Evolutionary conservation across 2,113 vertebrate species (phyloP).

Genomic region (Colinus virginianus): DNA sequence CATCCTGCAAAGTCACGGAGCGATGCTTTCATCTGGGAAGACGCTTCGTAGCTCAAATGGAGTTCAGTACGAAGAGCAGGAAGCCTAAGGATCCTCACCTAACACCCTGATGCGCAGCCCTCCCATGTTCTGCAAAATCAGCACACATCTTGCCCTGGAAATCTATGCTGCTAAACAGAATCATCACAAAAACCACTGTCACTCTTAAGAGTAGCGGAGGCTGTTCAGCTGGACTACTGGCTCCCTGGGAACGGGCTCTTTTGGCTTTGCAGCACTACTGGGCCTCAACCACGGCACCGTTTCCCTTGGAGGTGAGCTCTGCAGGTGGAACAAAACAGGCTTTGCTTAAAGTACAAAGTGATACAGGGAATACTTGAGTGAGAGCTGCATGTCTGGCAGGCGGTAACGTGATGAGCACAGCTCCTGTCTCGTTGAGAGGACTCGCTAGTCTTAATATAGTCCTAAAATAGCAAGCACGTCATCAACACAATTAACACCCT

Average conservation of each 20-base stretch:
- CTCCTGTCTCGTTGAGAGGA: background rate
- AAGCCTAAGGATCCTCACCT: background rate
- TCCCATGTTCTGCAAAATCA: background rate
- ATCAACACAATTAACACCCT: background rate
- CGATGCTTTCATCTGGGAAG: slow-evolving; percentile 31
- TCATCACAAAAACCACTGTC: background rate
- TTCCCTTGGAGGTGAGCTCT: background rate
- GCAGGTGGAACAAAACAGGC: background rate
- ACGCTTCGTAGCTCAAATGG: slow-evolving; percentile 18
- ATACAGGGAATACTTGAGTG: background rate
- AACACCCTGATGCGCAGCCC: background rate
- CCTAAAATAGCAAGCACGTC: background rate
- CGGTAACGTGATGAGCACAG: background rate
- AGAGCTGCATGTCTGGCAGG: background rate
- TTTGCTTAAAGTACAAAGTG: background rate
- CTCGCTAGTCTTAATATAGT: background rate
- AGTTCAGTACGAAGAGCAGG: slow-evolving; percentile 15
- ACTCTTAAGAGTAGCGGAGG: background rate
- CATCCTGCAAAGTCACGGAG: slow-evolving; percentile 56
- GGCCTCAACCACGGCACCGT: background rate
- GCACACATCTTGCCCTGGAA: background rate
- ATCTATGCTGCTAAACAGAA: background rate
- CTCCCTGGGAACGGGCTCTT: background rate
- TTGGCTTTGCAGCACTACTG: background rate
- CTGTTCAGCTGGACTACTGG: background rate